These are phyloP conservation scores for Patagioenas fasciata DNA, from an alignment of 2,113 vertebrate species.

Conservation along the genomic window DNA sequence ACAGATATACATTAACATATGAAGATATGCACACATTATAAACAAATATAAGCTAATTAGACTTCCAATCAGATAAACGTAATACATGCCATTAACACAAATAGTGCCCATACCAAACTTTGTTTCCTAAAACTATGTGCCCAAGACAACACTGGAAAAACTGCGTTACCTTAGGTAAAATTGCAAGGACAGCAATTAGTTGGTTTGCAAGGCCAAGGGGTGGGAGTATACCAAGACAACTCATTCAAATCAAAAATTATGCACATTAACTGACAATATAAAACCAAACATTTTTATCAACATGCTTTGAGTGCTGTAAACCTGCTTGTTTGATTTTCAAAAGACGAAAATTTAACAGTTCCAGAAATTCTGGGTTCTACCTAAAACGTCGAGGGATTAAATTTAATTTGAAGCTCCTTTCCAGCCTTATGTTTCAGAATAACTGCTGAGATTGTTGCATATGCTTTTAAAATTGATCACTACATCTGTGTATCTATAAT, in stretches of 20 bases:
- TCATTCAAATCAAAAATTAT: not conserved
- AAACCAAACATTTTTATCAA: not conserved
- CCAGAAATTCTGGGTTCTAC: not conserved
- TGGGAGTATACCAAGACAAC: not conserved
- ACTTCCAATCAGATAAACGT: not conserved
- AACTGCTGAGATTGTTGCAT: not conserved
- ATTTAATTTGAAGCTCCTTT: not conserved
- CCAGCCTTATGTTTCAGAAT: not conserved
- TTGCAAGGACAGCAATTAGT: not conserved
- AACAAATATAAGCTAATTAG: not conserved
- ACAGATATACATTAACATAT: not conserved
- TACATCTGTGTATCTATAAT: not conserved
- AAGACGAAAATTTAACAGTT: not conserved
- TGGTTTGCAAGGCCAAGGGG: not conserved
- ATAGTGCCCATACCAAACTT: not conserved
- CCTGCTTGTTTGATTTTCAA: not conserved
- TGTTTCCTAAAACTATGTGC: not conserved
- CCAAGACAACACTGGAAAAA: not conserved
- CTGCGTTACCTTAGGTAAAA: not conserved
- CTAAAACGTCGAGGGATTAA: not conserved
- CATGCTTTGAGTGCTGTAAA: not conserved
- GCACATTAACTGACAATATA: not conserved
- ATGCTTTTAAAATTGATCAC: not conserved
- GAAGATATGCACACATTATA: not conserved
- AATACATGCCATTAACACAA: not conserved